Evolutionary conservation across 2,797 vertebrate species (phyloP).

Genomic region (Sebastes iracundus): DNA sequence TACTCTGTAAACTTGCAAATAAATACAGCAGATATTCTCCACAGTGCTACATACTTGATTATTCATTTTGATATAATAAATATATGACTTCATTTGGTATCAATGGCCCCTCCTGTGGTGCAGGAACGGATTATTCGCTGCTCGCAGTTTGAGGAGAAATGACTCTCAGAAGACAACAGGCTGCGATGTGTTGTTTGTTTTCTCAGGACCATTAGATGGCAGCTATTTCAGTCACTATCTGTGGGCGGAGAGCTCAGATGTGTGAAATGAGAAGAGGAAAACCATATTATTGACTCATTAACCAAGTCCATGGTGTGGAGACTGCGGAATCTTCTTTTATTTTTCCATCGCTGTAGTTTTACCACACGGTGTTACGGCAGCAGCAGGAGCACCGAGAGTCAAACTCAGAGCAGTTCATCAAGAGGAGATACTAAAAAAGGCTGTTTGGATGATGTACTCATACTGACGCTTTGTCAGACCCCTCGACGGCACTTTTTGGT

Average conservation of each 20-base stretch:
- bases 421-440: neutral
- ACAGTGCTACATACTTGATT: neutral
- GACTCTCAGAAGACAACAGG: constrained; percentile 22
- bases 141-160: constrained; percentile 23
- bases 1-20: neutral
- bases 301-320: constrained; percentile 15
- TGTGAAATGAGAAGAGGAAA: constrained; percentile 66
- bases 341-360: constrained; percentile 8
- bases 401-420: neutral
- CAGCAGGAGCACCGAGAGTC: constrained; percentile 7
- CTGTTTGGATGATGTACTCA: neutral
- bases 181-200: constrained; percentile 55
- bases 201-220: constrained; percentile 57
- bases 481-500: too few relatives aligned
- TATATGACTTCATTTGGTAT: neutral
- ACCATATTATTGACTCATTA: constrained; percentile 64
- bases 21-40: neutral
- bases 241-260: constrained; percentile 60
- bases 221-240: constrained; percentile 59
- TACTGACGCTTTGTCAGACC: too few relatives aligned
- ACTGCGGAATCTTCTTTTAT: constrained; percentile 4
- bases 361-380: constrained; percentile 10
- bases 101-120: neutral
- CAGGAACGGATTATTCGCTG: neutral
- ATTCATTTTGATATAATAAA: constrained; percentile 24